Evolutionary conservation across 2,113 vertebrate species (phyloP).

Genomic region (Felis chaus): DNA sequence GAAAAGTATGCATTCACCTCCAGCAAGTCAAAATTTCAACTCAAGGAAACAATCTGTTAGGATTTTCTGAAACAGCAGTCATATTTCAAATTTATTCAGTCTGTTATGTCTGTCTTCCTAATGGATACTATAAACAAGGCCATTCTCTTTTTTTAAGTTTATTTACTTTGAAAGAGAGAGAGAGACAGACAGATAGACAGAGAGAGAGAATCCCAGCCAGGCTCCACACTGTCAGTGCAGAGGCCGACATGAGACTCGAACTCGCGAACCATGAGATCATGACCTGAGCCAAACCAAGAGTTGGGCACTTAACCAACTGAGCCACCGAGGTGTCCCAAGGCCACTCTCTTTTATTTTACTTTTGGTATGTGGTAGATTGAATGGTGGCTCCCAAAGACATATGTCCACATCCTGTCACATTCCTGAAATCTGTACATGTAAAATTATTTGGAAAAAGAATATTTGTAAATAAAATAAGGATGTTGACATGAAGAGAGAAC

Average conservation of each 20-base stretch:
- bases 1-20: background rate
- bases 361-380: background rate
- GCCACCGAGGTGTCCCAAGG: background rate
- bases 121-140: background rate
- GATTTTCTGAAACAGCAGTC: background rate
- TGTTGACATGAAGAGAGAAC: background rate
- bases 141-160: too few species aligned
- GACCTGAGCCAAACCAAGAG: too few species aligned
- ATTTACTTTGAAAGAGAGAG: too few species aligned
- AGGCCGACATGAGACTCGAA: too few species aligned
- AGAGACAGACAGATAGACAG: too few species aligned
- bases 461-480: background rate
- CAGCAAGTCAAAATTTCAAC: background rate
- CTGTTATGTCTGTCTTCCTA: background rate
- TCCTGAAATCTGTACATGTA: background rate
- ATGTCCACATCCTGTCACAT: background rate
- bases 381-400: rapidly evolving
- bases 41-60: background rate
- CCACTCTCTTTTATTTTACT: background rate
- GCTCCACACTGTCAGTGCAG: too few species aligned
- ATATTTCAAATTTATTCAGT: background rate
- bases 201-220: too few species aligned
- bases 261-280: too few species aligned
- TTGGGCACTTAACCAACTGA: too few species aligned
- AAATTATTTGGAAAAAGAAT: background rate